Percentiles rank a stretch among this genome's conserved stretches.
Conservation (phyloP, 2,797 vertebrate species). For the Malacoraja senta region DNA sequence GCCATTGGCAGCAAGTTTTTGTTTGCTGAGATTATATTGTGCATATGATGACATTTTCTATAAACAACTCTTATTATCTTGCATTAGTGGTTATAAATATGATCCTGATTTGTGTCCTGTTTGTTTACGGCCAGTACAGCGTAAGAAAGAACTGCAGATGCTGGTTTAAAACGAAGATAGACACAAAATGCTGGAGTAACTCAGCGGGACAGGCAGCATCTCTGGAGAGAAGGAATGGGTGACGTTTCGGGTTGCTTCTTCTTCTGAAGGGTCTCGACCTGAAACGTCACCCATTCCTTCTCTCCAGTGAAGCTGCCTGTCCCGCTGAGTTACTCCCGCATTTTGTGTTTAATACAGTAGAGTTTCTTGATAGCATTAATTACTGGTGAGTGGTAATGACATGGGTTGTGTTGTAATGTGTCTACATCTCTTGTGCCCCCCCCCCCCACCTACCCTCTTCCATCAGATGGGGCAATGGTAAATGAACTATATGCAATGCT, state of each 20-base stretch:
- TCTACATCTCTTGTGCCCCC: neutral
- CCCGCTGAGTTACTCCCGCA: too few species aligned
- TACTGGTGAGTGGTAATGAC: neutral
- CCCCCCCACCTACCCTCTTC: slow-evolving; percentile 26
- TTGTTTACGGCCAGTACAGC: neutral
- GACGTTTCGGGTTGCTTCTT: too few species aligned
- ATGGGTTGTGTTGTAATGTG: neutral
- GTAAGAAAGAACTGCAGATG: too few species aligned
- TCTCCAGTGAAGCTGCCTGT: too few species aligned
- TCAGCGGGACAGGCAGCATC: too few species aligned
- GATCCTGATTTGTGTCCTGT: neutral
- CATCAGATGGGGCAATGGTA: slow-evolving; percentile 67
- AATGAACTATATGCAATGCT: slow-evolving; percentile 88
- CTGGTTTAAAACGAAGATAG: too few species aligned
- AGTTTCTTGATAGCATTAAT: neutral
- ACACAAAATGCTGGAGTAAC: too few species aligned
- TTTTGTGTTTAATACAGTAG: too few species aligned
- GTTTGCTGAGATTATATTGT: neutral
- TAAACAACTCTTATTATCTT: neutral
- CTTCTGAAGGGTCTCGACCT: too few species aligned
- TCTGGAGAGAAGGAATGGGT: too few species aligned
- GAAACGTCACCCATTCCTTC: too few species aligned
- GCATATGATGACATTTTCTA: neutral
- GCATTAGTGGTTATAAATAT: neutral
- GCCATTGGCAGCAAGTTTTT: neutral